Percentiles rank a stretch among this genome's conserved stretches.
Conservation (phyloP, 2,888 invertebrate genomes). For the Pocota personata region DNA sequence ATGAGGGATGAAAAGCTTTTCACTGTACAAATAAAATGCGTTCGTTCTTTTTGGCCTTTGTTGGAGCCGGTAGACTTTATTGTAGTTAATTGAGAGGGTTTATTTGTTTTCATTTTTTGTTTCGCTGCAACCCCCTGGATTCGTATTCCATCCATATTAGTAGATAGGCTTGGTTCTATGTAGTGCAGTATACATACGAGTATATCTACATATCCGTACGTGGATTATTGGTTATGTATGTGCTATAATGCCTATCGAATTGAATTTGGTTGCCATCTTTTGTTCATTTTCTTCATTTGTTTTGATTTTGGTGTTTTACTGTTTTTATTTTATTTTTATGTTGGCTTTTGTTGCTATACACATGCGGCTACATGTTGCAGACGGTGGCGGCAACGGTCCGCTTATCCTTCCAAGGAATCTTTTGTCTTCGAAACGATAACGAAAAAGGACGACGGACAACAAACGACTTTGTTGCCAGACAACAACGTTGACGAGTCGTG, state of each 20-base stretch:
- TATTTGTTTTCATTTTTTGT: background rate
- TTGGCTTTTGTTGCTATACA: conserved; percentile 32
- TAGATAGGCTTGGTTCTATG: background rate
- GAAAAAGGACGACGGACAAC: conserved; percentile 31
- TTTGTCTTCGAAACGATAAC: conserved; percentile 23
- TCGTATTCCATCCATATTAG: background rate
- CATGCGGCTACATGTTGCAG: conserved; percentile 64
- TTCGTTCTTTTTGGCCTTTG: conserved; percentile 9
- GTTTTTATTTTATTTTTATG: background rate
- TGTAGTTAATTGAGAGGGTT: conserved; percentile 9
- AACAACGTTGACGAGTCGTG: conserved; percentile 26
- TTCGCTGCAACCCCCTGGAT: background rate
- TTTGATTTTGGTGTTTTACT: background rate
- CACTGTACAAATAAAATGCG: conserved; percentile 5
- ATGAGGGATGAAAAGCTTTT: conserved; percentile 30
- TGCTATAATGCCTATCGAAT: conserved; percentile 25
- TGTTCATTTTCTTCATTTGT: background rate
- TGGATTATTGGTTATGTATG: conserved; percentile 12
- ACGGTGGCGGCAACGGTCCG: conserved; percentile 2
- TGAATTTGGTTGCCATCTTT: conserved; percentile 25
- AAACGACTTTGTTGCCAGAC: conserved; percentile 68
- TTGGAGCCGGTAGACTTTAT: background rate
- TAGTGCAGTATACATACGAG: background rate
- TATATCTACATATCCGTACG: background rate
- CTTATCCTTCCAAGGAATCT: conserved; percentile 35